These are phyloP conservation scores for Shinisaurus crocodilurus DNA, from an alignment of 2,113 vertebrate genomes.

Conservation along the genomic window DNA sequence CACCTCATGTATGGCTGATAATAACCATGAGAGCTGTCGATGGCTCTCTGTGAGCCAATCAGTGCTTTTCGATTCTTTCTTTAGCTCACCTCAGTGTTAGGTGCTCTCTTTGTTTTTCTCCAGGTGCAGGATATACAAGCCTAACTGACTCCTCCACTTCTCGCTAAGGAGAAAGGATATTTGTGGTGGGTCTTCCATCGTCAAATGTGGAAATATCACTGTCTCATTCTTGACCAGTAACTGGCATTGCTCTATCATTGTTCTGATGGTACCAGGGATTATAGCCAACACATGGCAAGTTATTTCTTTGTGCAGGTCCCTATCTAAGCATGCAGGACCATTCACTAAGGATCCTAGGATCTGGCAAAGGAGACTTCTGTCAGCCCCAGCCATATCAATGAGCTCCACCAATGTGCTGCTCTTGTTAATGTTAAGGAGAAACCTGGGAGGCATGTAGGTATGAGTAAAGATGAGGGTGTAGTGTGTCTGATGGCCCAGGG, in stretches of 20 bases:
- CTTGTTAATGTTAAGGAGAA: constrained; percentile 75
- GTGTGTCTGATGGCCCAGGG: constrained; percentile 12
- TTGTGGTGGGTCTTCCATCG: constrained; percentile 80
- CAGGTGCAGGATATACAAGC: constrained; percentile 76
- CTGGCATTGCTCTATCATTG: constrained; percentile 62
- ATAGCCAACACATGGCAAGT: constrained; percentile 72
- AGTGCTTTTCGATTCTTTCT: background rate
- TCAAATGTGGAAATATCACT: constrained; percentile 79
- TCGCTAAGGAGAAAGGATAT: constrained; percentile 66
- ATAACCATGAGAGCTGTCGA: too few species aligned
- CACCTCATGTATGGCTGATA: too few species aligned
- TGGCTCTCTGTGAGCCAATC: too few species aligned
- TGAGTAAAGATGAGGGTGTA: constrained; percentile 77
- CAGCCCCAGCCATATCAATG: constrained; percentile 77
- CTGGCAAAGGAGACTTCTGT: constrained; percentile 66
- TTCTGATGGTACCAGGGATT: constrained; percentile 76
- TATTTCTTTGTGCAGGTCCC: background rate
- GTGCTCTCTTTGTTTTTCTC: constrained; percentile 13
- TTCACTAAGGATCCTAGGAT: constrained; percentile 50
- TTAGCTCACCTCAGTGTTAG: constrained; percentile 33
- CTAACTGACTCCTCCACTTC: constrained; percentile 74
- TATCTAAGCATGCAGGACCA: constrained; percentile 39
- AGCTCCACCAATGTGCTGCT: constrained; percentile 61
- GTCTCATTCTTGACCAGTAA: constrained; percentile 65
- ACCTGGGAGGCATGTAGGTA: constrained; percentile 83